Conservation (phyloP, 1,140 invertebrate species). For the Eueides isabella region DNA sequence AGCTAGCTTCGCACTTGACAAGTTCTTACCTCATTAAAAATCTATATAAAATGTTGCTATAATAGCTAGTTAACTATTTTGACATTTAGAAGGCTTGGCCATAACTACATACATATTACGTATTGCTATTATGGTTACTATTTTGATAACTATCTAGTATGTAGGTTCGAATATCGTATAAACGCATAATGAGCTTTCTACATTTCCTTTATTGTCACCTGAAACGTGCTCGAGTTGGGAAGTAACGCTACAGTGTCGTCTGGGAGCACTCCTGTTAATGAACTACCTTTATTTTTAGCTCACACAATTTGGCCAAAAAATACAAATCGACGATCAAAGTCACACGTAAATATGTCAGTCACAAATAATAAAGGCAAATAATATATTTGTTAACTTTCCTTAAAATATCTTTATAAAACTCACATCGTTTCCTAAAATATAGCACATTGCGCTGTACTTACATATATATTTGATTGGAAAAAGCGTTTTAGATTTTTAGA, state of each 20-base stretch:
- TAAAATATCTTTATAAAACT: neutral
- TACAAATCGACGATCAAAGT: neutral
- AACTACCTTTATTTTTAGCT: constrained; percentile 2
- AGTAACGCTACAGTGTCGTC: neutral
- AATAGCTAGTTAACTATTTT: too few species aligned
- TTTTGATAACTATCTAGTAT: neutral
- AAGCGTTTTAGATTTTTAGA: too few species aligned
- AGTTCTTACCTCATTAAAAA: too few species aligned
- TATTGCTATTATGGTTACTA: too few species aligned
- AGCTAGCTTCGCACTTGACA: too few species aligned
- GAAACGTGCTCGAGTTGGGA: neutral
- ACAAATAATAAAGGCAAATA: neutral
- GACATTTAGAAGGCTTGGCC: too few species aligned
- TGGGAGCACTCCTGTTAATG: constrained; percentile 3
- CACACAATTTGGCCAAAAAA: neutral
- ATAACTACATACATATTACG: too few species aligned
- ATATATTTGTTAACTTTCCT: neutral
- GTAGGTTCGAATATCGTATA: neutral
- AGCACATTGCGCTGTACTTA: neutral
- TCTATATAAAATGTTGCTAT: too few species aligned
- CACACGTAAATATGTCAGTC: neutral
- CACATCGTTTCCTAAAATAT: neutral
- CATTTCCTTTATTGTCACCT: neutral
- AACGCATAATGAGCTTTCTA: neutral
- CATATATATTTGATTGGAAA: too few species aligned